phyloP scores from a whole-genome alignment of 1,140 invertebrate species.

The Acromyrmex echinatior region DNA sequence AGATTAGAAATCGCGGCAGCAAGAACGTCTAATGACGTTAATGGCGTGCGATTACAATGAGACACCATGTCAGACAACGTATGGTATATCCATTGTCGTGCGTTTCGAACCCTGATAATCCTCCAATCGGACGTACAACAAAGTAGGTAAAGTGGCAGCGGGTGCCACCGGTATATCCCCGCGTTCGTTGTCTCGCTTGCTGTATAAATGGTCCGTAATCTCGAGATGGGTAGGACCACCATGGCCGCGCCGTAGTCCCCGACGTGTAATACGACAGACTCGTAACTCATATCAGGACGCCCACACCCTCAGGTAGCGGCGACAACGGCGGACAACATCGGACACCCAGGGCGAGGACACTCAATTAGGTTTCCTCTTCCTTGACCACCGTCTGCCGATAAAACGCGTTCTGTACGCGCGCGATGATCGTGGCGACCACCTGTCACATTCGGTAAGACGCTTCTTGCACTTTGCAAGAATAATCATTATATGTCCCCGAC shows the following conservation, averaged over 20 bases:
- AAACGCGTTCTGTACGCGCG: conserved; percentile 63
- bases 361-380: conserved; percentile 83
- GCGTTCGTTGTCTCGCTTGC: conserved; percentile 27
- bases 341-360: conserved; percentile 86
- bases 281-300: conserved; percentile 86
- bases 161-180: conserved; percentile 24
- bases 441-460: conserved; percentile 29
- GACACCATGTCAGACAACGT: not conserved
- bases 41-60: conserved; percentile 13
- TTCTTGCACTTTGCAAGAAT: not conserved
- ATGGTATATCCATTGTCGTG: not conserved
- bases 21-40: conserved; percentile 13
- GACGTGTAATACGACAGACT: conserved; percentile 85
- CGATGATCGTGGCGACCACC: conserved; percentile 30
- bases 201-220: conserved; percentile 84
- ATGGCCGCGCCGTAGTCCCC: conserved; percentile 77
- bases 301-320: conserved; percentile 86
- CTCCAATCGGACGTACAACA: conserved; percentile 52
- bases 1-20: not conserved
- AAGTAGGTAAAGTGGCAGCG: conserved; percentile 61
- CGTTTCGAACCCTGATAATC: conserved; percentile 51
- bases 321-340: conserved; percentile 85
- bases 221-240: conserved; percentile 84
- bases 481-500: not conserved
- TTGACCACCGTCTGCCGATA: conserved; percentile 70